These are phyloP conservation scores for Siphlonurus alternatus DNA, from an alignment of 2,888 invertebrate genomes.

Conservation along the genomic window DNA sequence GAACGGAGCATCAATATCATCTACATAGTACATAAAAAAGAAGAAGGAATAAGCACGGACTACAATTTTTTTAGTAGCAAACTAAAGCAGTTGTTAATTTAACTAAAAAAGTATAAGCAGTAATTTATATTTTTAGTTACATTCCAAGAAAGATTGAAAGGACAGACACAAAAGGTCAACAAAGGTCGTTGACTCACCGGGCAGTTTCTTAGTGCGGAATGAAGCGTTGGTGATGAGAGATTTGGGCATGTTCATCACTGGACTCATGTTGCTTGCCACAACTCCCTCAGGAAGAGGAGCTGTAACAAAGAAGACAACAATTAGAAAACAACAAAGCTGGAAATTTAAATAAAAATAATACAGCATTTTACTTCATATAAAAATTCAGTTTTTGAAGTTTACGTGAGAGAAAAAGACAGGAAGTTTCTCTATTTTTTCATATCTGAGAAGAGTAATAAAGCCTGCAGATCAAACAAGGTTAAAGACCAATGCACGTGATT, in stretches of 20 bases:
- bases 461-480: too few species aligned
- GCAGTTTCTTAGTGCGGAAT: conserved; percentile 90
- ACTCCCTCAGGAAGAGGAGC: conserved; percentile 23
- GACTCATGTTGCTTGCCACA: background rate
- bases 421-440: too few species aligned
- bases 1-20: background rate
- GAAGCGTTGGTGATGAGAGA: conserved; percentile 98
- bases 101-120: background rate
- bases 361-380: too few species aligned
- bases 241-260: conserved; percentile 44
- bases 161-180: too few species aligned
- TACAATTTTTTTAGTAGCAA: conserved; percentile 18
- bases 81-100: background rate
- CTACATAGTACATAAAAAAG: conserved; percentile 20
- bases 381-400: too few species aligned
- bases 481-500: too few species aligned
- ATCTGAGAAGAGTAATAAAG: too few species aligned
- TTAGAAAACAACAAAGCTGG: conserved; percentile 7
- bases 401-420: too few species aligned
- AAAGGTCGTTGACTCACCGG: too few species aligned
- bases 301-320: conserved; percentile 26
- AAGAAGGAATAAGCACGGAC: conserved; percentile 18
- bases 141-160: too few species aligned
- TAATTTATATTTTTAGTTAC: too few species aligned
- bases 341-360: too few species aligned